phyloP scores from a whole-genome alignment of 2,888 invertebrate species.

The Noctuana brunneofusca region DNA sequence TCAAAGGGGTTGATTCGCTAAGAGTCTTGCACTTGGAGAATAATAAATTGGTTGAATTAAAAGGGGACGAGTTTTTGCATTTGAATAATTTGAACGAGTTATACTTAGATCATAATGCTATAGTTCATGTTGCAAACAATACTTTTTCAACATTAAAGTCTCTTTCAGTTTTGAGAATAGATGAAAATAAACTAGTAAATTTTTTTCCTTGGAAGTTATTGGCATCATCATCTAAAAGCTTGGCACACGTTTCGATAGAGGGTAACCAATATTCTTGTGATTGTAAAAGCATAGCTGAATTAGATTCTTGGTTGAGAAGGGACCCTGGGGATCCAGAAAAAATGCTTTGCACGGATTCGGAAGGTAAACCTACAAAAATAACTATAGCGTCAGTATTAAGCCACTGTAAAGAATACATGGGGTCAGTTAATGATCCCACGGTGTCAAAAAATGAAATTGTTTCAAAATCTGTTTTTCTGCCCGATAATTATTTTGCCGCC shows the following conservation, averaged over 20 bases:
- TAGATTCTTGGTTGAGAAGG: conserved; percentile 86
- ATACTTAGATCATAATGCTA: conserved; percentile 90
- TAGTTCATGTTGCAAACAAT: conserved; percentile 88
- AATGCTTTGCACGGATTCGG: conserved; percentile 86
- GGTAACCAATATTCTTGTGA: conserved; percentile 93
- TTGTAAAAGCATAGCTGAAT: conserved; percentile 87
- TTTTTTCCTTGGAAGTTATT: conserved; percentile 89
- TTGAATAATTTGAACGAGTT: conserved; percentile 88
- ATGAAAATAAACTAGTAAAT: conserved; percentile 89
- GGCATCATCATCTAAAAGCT: conserved; percentile 83
- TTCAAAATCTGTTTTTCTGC: conserved; percentile 84
- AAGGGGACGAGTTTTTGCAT: conserved; percentile 91
- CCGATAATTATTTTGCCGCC: conserved; percentile 88
- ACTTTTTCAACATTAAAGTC: conserved; percentile 90
- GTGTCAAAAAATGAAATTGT: conserved; percentile 78
- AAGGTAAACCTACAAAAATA: conserved; percentile 77
- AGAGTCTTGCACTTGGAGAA: conserved; percentile 90
- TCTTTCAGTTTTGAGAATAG: conserved; percentile 87
- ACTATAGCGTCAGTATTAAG: conserved; percentile 80
- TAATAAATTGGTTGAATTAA: conserved; percentile 87
- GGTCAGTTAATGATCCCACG: conserved; percentile 72
- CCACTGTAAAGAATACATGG: conserved; percentile 85
- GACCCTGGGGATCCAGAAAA: conserved; percentile 86
- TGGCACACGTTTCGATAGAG: conserved; percentile 87
- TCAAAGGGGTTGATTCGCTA: conserved; percentile 89